phyloP scores from a whole-genome alignment of 2,113 vertebrate species.

The Notarius lentiginosus region DNA sequence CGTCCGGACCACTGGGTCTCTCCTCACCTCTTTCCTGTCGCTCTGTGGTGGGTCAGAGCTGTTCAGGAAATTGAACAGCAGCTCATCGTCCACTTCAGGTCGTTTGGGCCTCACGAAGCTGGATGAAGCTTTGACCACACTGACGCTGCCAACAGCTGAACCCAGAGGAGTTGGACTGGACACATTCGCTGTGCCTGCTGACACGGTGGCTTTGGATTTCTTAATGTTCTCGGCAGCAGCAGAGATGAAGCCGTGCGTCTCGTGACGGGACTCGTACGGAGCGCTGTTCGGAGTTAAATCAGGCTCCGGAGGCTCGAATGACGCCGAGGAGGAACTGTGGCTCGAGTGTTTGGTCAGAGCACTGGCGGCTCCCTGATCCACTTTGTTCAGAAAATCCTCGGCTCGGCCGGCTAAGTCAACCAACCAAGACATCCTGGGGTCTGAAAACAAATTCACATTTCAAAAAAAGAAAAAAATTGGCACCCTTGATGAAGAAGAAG shows the following conservation, averaged over 20 bases:
- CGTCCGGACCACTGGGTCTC: slow-evolving; percentile 69
- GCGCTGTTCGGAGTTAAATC: slow-evolving; percentile 54
- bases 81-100: slow-evolving; percentile 89
- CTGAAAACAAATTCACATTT: neutral
- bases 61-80: slow-evolving; percentile 97
- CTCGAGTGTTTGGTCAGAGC: slow-evolving; percentile 76
- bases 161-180: slow-evolving; percentile 61
- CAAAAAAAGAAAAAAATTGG: neutral
- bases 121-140: slow-evolving; percentile 73
- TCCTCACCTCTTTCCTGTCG: slow-evolving; percentile 78
- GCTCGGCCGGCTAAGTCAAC: slow-evolving; percentile 90
- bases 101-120: slow-evolving; percentile 90
- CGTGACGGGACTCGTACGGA: slow-evolving; percentile 65
- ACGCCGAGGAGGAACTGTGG: slow-evolving; percentile 59
- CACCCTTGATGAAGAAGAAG: neutral
- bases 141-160: slow-evolving; percentile 45
- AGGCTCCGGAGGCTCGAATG: slow-evolving; percentile 59
- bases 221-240: slow-evolving; percentile 89
- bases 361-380: slow-evolving; percentile 93
- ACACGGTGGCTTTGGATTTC: slow-evolving; percentile 78
- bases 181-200: slow-evolving; percentile 80
- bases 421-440: slow-evolving; percentile 91
- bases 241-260: slow-evolving; percentile 77
- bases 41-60: slow-evolving; percentile 85
- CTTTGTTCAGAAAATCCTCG: slow-evolving; percentile 91